A percentile compares a stretch with the other conserved stretches of the same genome.
Evolutionary conservation across 2,888 invertebrate species (phyloP).

Genomic region (Euproctis similis): DNA sequence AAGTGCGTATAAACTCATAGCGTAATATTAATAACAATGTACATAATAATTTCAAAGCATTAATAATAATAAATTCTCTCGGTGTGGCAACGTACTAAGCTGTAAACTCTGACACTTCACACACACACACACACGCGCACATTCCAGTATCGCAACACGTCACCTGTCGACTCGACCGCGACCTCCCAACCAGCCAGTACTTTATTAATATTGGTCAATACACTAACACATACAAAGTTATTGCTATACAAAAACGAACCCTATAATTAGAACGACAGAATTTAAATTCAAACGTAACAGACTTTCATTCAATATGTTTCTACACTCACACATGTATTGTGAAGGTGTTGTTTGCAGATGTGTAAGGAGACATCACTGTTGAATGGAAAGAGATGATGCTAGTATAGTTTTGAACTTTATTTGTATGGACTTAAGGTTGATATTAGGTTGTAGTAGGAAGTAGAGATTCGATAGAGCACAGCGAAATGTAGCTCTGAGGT

Average conservation of each 20-base stretch:
- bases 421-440: slow-evolving; percentile 24
- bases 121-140: slow-evolving; percentile 54
- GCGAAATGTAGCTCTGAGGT: slow-evolving; percentile 65
- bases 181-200: slow-evolving; percentile 56
- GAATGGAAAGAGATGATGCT: slow-evolving; percentile 49
- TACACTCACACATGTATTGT: slow-evolving; percentile 37
- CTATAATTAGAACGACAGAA: slow-evolving; percentile 22
- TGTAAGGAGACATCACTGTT: slow-evolving; percentile 56
- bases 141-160: slow-evolving; percentile 45
- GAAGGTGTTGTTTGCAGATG: slow-evolving; percentile 50
- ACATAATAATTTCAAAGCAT: slow-evolving; percentile 18
- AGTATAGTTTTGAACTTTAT: slow-evolving; percentile 30
- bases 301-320: slow-evolving; percentile 30
- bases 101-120: slow-evolving; percentile 67
- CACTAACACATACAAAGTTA: slow-evolving; percentile 35
- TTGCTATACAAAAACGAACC: slow-evolving; percentile 25
- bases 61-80: slow-evolving; percentile 22
- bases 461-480: slow-evolving; percentile 67
- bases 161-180: slow-evolving; percentile 65
- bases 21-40: too few species aligned
- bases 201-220: slow-evolving; percentile 69
- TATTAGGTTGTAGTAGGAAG: slow-evolving; percentile 57
- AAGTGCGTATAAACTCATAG: too few species aligned
- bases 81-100: slow-evolving; percentile 22
- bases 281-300: slow-evolving; percentile 25